Evolutionary conservation across 1,140 invertebrate genomes (phyloP), one percentile per base, ranked within the genome.

Genomic region (Subanguina moxae): DNA sequence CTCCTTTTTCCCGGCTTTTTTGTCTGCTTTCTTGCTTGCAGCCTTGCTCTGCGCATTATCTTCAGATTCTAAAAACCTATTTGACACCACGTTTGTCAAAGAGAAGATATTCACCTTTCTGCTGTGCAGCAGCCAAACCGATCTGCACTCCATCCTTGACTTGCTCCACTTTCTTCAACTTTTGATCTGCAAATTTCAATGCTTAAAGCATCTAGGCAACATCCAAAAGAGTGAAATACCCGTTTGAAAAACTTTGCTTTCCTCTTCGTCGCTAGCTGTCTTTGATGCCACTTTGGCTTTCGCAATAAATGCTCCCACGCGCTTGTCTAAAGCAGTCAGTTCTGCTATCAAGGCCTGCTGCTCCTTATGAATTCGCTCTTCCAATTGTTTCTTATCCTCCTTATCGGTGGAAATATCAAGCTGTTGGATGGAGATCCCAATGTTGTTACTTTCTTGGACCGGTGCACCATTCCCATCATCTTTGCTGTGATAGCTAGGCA

Each of bases 21-120:
- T 52, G n/a, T 52, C 48, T 15, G 48, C 48, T 52, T 52, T 52
- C 48, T 52, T 52, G 23, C 48, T 52, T 3, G 32, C 32, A 38
- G 32, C 32, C 48, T 52, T 52, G 23, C n/a, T 52, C 23, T 52
- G 48, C 8, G 3, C 48, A 52, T 52, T 15, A 15, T 5, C 23
- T 52, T 11, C 32, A 5, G 32, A 38, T 38, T 38, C 32, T 38
- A 38, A 38, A 38, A 38, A 38, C 11, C 11, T 5, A 5, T 38
- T 38, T 38, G 32, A 38, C 32, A 11, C 32, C 3, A 38, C 3
- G 32, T n/a, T n/a, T n/a, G n/a, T n/a, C n/a, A 38, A 38, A 38
- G 3, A 38, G 3, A 38, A 38, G 11, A 38, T 38, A 38, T 5
- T 38, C 3, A 38, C 32, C 32, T 38, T 38, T 38, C 32, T 38